Base-by-base conservation (phyloP, 2,888 invertebrate species). In the Drosophila suboccidentalis region DNA sequence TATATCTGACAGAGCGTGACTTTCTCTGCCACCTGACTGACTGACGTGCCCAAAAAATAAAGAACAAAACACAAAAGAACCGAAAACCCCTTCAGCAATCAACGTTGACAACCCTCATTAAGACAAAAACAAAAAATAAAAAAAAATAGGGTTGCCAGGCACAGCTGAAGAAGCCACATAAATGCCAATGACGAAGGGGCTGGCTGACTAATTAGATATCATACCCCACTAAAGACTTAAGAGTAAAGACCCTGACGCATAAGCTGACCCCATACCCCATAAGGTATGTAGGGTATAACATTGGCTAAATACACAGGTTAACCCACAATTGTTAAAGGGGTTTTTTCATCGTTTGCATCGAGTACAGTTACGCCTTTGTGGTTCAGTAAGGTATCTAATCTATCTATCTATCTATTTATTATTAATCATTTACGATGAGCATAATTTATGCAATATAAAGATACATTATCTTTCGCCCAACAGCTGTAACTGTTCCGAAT, bases 201-300 rank as follows among this genome's bases (percentile, higher is more conserved):
- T 62, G 17, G 43, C 57, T 62, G 69, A 74, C 84, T 84, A 89
- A 84, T 84, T 87, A 84, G 84, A 79, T 78, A 79, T 57, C 69
- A 51, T n/a, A 60, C 17, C 15, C 11, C 11, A 29, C 11, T n/a
- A 29, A 29, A 9, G 32, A 32, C 36, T 34, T 10, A 32, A 39
- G 32, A 19, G 26, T 38, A 38, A 19, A 17, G 34, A 39, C 79
- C 63, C 60, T 75, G 78, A 74, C 62, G 54, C 71, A 61, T 57
- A 34, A 15, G 15, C 50, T 53, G 58, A 58, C 71, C 71, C 71
- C 13, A 34, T 17, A 22, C 49, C 17, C n/a, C 47, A 39, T 36
- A 36, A 22, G 41, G 10, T 26, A 51, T 46, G 13, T 47, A 13
- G 61, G 67, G 62, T 55, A 66, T 66, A 46, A 44, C 43, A 6